Evolutionary conservation across 1,140 invertebrate genomes (phyloP).

Genomic region (Scaptomyza pallida): DNA sequence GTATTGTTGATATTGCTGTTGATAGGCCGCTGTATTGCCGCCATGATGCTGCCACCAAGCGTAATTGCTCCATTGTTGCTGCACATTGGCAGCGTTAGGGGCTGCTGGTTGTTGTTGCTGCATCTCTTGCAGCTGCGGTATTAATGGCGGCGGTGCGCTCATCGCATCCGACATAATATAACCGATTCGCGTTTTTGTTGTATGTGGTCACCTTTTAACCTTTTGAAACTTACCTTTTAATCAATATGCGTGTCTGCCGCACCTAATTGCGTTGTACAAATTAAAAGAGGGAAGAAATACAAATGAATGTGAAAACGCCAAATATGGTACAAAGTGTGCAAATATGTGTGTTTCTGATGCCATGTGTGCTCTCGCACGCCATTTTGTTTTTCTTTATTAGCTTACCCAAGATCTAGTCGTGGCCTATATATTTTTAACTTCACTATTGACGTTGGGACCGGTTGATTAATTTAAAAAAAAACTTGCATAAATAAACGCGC

Average conservation of each 20-base stretch:
- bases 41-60: constrained; percentile 70
- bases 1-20: constrained; percentile 78
- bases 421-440: constrained; percentile 33
- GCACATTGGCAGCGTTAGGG: constrained; percentile 39
- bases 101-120: constrained; percentile 65
- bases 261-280: constrained; percentile 8
- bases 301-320: constrained; percentile 13
- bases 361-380: constrained; percentile 44
- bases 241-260: constrained; percentile 11
- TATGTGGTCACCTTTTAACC: constrained; percentile 37
- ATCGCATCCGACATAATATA: constrained; percentile 74
- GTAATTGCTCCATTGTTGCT: constrained; percentile 72
- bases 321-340: constrained; percentile 8
- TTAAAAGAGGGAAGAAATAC: not conserved
- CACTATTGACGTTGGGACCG: not conserved
- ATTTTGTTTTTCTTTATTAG: constrained; percentile 58
- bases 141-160: constrained; percentile 72
- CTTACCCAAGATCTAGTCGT: constrained; percentile 53
- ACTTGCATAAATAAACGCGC: constrained; percentile 17
- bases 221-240: constrained; percentile 69
- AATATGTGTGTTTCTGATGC: constrained; percentile 28
- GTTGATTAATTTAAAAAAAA: constrained; percentile 2
- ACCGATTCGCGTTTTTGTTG: constrained; percentile 16
- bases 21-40: constrained; percentile 62
- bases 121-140: constrained; percentile 81